Percentiles rank a stretch among this genome's conserved stretches.
Conservation (phyloP, 2,797 vertebrate species). For the Enteromius paludinosus region DNA sequence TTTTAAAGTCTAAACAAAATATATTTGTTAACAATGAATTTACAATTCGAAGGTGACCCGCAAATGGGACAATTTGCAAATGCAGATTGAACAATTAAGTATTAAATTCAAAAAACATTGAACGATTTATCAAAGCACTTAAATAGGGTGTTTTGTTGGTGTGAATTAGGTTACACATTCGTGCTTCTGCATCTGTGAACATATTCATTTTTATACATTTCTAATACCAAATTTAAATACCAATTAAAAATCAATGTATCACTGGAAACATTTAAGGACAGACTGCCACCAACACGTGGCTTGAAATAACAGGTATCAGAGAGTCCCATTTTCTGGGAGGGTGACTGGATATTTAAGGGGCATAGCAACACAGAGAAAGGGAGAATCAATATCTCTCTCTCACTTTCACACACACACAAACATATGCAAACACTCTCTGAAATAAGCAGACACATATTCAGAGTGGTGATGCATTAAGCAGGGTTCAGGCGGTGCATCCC, state of each 20-base stretch:
- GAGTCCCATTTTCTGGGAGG: slow-evolving; percentile 1
- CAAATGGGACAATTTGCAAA: not conserved
- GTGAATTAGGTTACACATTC: not conserved
- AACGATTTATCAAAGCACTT: not conserved
- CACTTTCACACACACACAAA: slow-evolving; percentile 3
- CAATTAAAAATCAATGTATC: not conserved
- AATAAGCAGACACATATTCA: slow-evolving; percentile 16
- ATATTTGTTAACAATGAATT: not conserved
- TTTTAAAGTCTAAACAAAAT: not conserved
- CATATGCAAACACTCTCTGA: slow-evolving; percentile 19
- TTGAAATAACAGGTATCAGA: slow-evolving; percentile 2
- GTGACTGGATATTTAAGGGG: slow-evolving; percentile 4
- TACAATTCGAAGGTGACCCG: not conserved
- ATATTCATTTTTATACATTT: not conserved
- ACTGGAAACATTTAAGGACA: not conserved
- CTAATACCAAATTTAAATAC: not conserved
- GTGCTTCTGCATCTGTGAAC: not conserved
- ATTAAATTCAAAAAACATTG: not conserved
- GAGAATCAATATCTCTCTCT: slow-evolving; percentile 6
- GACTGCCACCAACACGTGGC: not conserved
- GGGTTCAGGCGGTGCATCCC: slow-evolving; percentile 30
- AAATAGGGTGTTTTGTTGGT: not conserved
- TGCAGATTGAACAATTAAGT: not conserved
- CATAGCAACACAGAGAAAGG: not conserved
- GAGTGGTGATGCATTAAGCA: slow-evolving; percentile 24